Evolutionary conservation across 1,140 invertebrate genomes (phyloP).

Genomic region (Drosophila virilis): DNA sequence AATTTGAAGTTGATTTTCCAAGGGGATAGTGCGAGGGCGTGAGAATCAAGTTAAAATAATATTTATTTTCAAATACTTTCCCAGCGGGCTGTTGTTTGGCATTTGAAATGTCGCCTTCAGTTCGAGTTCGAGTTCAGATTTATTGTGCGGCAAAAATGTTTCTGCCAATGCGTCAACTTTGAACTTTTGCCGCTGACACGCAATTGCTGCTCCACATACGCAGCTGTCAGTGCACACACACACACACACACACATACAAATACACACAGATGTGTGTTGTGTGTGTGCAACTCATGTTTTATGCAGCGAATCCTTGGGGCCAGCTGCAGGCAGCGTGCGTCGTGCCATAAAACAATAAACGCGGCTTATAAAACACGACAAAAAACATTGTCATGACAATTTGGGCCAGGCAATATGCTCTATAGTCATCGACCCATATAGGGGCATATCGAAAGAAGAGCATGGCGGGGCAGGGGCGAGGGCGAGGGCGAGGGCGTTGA

Average conservation of each 20-base stretch:
- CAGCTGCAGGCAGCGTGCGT: slow-evolving; percentile 44
- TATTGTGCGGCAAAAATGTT: slow-evolving; percentile 46
- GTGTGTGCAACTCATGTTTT: slow-evolving; percentile 28
- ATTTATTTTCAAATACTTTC: slow-evolving; percentile 1
- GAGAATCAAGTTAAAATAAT: not conserved
- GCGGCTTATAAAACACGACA: slow-evolving; percentile 57
- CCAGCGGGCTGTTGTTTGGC: slow-evolving; percentile 11
- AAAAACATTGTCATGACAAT: slow-evolving; percentile 44
- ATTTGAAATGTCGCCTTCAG: slow-evolving; percentile 27
- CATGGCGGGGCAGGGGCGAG: too few relatives aligned
- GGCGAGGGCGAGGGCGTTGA: not conserved
- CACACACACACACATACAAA: not conserved
- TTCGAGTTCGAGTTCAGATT: slow-evolving; percentile 22
- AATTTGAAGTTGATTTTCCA: not conserved
- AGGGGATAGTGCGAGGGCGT: not conserved
- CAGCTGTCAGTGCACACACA: slow-evolving; percentile 31
- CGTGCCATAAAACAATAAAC: slow-evolving; percentile 75
- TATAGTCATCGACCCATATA: slow-evolving; percentile 19
- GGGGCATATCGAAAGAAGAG: not conserved
- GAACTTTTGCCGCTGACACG: slow-evolving; percentile 54
- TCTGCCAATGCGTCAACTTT: slow-evolving; percentile 47
- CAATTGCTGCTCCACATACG: slow-evolving; percentile 48
- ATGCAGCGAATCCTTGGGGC: slow-evolving; percentile 54
- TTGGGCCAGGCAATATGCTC: slow-evolving; percentile 7
- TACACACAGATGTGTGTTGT: not conserved